A percentile compares a stretch with the other conserved stretches of the same genome.
Evolutionary conservation across 2,888 invertebrate species (phyloP).

Genomic region (Agonopterix alstromeriana): DNA sequence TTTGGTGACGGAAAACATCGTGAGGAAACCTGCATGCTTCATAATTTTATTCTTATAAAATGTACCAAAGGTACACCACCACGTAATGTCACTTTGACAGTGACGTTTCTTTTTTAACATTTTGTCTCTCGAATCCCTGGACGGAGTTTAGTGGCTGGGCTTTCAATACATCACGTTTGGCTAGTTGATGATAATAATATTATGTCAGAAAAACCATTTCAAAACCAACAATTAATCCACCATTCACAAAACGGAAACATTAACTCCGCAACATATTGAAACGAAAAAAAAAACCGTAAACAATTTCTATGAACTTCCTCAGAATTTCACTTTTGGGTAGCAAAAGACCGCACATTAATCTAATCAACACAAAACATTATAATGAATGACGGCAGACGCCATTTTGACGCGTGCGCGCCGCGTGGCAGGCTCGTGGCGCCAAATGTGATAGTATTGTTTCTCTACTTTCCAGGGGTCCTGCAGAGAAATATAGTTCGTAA

Average conservation of each 20-base stretch:
- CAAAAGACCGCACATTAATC: conserved; percentile 36
- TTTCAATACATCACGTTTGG: no score
- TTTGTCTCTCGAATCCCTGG: no score
- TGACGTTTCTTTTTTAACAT: no score
- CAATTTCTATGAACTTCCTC: not conserved
- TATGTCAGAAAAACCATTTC: no score
- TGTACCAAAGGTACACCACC: no score
- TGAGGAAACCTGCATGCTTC: no score
- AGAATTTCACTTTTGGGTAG: not conserved
- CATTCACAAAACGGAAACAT: conserved; percentile 8
- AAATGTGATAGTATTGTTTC: conserved; percentile 42
- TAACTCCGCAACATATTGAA: conserved; percentile 5
- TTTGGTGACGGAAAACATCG: no score
- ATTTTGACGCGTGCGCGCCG: conserved; percentile 28
- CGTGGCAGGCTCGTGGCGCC: conserved; percentile 38
- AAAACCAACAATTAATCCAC: not conserved
- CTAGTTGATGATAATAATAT: no score
- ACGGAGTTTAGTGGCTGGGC: no score
- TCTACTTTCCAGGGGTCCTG: no score
- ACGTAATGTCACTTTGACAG: no score
- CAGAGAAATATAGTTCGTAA: not conserved
- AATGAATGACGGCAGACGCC: conserved; percentile 42
- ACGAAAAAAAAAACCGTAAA: conserved; percentile 10
- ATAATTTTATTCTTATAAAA: no score
- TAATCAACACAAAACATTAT: conserved; percentile 48